Conservation (phyloP, 2,888 invertebrate species). For the Melanargia galathea region DNA sequence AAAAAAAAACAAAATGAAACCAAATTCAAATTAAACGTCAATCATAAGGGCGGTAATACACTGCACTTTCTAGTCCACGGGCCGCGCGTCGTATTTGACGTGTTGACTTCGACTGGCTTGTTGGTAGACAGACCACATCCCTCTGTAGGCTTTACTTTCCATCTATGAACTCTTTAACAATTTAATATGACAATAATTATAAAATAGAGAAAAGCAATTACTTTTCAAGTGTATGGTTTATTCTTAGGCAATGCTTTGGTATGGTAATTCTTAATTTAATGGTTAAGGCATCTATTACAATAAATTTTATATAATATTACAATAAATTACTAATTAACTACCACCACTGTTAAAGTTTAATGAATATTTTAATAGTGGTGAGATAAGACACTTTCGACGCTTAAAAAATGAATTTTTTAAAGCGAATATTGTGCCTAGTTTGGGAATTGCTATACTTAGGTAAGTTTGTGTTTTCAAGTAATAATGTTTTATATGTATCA, state of each 20-base stretch:
- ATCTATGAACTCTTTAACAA: neutral
- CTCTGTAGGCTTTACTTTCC: conserved; percentile 20
- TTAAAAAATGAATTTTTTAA: too few species aligned
- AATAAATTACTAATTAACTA: neutral
- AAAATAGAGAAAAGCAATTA: neutral
- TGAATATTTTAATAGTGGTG: neutral
- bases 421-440: too few species aligned
- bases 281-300: too few species aligned
- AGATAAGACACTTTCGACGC: neutral
- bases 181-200: neutral
- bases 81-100: conserved; percentile 48
- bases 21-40: conserved; percentile 18
- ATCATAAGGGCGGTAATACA: conserved; percentile 55
- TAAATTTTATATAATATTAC: too few species aligned
- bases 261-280: neutral
- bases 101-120: conserved; percentile 51
- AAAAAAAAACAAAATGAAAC: conserved; percentile 13
- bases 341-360: neutral
- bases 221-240: too few species aligned
- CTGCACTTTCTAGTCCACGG: conserved; percentile 63
- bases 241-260: too few species aligned
- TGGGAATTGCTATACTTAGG: too few species aligned
- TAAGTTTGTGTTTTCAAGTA: too few species aligned
- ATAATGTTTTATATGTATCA: too few species aligned
- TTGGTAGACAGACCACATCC: conserved; percentile 25